A percentile compares a stretch with the other conserved stretches of the same genome.
These are phyloP conservation scores for Agrotis puta DNA, from an alignment of 2,888 invertebrate genomes.

Conservation along the genomic window DNA sequence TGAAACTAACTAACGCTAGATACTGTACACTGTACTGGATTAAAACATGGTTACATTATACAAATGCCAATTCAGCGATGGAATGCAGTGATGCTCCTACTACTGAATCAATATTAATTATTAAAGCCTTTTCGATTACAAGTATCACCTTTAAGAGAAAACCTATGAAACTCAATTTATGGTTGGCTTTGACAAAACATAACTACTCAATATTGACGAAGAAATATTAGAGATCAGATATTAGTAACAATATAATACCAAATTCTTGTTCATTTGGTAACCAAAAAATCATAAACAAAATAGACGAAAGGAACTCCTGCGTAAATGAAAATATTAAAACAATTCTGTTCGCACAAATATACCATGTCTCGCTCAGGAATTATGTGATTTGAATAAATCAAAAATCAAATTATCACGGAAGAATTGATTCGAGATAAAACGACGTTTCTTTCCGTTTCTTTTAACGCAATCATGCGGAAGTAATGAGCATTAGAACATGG, in stretches of 20 bases:
- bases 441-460: slow-evolving; percentile 31
- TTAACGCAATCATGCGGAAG: slow-evolving; percentile 26
- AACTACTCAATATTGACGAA: no score
- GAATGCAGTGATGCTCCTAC: no score
- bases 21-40: no score
- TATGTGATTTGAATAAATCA: slow-evolving; percentile 60
- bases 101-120: no score
- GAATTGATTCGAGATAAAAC: slow-evolving; percentile 15
- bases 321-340: slow-evolving; percentile 44
- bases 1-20: no score
- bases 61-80: no score
- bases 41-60: no score
- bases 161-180: no score
- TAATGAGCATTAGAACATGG: not conserved
- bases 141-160: no score
- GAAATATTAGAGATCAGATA: not conserved
- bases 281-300: slow-evolving; percentile 16
- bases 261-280: not conserved
- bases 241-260: slow-evolving; percentile 2
- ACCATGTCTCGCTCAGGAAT: slow-evolving; percentile 38
- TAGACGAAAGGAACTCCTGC: slow-evolving; percentile 22
- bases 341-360: slow-evolving; percentile 26
- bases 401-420: slow-evolving; percentile 43
- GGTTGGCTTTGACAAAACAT: no score
- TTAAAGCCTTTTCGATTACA: no score